phyloP scores from a whole-genome alignment of 2,888 invertebrate genomes.

The Drosophila bunnanda region DNA sequence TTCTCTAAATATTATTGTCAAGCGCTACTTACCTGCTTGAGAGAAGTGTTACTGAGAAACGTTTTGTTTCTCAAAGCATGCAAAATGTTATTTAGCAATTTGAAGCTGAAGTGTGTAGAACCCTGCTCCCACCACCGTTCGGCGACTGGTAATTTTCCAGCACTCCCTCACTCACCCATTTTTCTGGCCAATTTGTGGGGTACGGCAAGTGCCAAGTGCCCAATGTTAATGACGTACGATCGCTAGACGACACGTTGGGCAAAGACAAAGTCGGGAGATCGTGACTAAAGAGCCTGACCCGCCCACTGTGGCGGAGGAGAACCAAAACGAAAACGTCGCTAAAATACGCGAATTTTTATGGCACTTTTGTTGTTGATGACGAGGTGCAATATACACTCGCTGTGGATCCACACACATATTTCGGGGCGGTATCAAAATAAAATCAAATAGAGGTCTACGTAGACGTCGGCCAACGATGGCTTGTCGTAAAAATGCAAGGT shows the following conservation, averaged over 20 bases:
- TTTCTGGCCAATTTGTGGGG: slow-evolving; percentile 52
- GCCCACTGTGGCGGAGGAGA: slow-evolving; percentile 50
- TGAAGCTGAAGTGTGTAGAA: slow-evolving; percentile 7
- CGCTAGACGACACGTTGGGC: slow-evolving; percentile 54
- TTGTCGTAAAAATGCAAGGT: slow-evolving; percentile 75
- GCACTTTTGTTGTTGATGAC: slow-evolving; percentile 36
- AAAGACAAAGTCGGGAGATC: slow-evolving; percentile 54
- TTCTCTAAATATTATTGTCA: not conserved
- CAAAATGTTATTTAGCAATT: not conserved
- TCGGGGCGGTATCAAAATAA: slow-evolving; percentile 50
- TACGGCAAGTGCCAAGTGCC: slow-evolving; percentile 15
- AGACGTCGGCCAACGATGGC: slow-evolving; percentile 37
- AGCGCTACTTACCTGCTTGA: not conserved
- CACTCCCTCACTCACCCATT: slow-evolving; percentile 58
- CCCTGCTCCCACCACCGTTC: slow-evolving; percentile 41
- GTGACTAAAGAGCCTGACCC: slow-evolving; percentile 70
- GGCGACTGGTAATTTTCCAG: slow-evolving; percentile 45
- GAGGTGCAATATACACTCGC: slow-evolving; percentile 53
- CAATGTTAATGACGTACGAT: slow-evolving; percentile 63
- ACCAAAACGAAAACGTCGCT: slow-evolving; percentile 50
- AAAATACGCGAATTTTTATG: slow-evolving; percentile 56
- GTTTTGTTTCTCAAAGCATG: not conserved
- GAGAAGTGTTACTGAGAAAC: not conserved
- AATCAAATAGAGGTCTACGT: slow-evolving; percentile 69
- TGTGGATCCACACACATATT: slow-evolving; percentile 21